Evolutionary conservation across 2,888 invertebrate species (phyloP).

Genomic region (Iphiclides podalirius): DNA sequence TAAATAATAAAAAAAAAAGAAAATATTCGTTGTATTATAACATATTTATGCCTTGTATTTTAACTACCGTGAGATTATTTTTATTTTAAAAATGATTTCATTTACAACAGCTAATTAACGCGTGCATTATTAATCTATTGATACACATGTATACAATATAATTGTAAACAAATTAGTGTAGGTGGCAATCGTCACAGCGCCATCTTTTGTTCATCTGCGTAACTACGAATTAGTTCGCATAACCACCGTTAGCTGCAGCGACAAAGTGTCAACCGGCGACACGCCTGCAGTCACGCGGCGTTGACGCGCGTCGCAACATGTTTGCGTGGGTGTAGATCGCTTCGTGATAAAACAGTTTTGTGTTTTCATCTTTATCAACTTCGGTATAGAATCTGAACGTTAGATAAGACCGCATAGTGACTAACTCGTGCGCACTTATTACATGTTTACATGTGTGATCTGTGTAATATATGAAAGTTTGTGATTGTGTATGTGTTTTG

Average conservation of each 20-base stretch:
- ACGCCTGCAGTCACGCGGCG: constrained; percentile 78
- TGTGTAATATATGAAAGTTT: constrained; percentile 60
- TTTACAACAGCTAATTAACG: not conserved
- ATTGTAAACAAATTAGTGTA: constrained; percentile 26
- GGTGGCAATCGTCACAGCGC: constrained; percentile 34
- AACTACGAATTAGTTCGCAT: constrained; percentile 40
- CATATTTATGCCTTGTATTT: too few relatives aligned
- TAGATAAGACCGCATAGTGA: constrained; percentile 39
- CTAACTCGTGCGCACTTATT: constrained; percentile 33
- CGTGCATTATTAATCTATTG: not conserved
- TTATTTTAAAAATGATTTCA: too few relatives aligned
- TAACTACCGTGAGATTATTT: too few relatives aligned
- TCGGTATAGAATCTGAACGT: constrained; percentile 48
- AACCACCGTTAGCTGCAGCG: constrained; percentile 46
- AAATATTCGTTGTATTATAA: too few relatives aligned
- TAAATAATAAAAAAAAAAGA: too few relatives aligned
- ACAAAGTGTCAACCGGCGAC: constrained; percentile 70
- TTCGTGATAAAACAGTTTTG: constrained; percentile 64
- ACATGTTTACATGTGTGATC: constrained; percentile 45
- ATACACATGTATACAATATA: not conserved
- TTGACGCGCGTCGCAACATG: constrained; percentile 74
- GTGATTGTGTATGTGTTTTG: constrained; percentile 66
- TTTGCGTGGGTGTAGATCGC: constrained; percentile 72
- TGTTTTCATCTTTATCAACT: constrained; percentile 66
- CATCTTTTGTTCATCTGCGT: constrained; percentile 45